Percentiles rank a stretch among this genome's conserved stretches.
Conservation (phyloP, 92 coral and sea anemone genomes). For the Paramuricea clavata region DNA sequence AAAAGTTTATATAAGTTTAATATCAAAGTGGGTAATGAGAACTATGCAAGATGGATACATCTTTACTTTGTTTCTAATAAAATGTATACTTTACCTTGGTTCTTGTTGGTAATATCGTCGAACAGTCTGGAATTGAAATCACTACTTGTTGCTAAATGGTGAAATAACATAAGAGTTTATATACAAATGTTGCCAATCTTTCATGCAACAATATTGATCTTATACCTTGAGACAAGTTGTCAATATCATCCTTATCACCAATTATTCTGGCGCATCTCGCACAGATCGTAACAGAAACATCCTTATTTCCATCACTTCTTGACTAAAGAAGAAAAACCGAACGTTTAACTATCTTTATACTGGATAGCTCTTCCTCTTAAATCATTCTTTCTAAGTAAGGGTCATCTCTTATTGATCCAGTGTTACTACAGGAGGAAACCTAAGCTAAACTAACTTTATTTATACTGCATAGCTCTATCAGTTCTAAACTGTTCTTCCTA, state of each 20-base stretch:
- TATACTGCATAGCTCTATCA: too few species aligned
- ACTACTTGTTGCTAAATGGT: background rate
- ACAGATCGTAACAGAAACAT: conserved; percentile 91
- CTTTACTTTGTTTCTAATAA: background rate
- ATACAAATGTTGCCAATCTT: background rate
- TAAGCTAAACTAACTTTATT: too few species aligned
- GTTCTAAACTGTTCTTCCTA: too few species aligned
- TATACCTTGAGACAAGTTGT: background rate
- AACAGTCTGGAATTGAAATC: background rate
- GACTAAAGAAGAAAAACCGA: conserved; percentile 15
- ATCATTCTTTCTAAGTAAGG: too few species aligned
- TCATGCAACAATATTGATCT: background rate
- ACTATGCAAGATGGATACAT: background rate
- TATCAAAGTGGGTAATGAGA: too few species aligned
- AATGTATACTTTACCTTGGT: background rate
- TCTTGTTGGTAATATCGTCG: conserved; percentile 5
- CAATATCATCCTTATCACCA: conserved; percentile 14
- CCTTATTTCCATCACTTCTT: conserved; percentile 60
- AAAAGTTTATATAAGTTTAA: too few species aligned
- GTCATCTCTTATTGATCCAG: too few species aligned
- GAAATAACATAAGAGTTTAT: background rate
- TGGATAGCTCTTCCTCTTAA: too few species aligned
- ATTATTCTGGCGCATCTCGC: conserved; percentile 88
- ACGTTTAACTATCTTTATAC: too few species aligned
- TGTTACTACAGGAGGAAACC: too few species aligned